Conservation (phyloP, 2,888 invertebrate species). For the Meloe dianella region DNA sequence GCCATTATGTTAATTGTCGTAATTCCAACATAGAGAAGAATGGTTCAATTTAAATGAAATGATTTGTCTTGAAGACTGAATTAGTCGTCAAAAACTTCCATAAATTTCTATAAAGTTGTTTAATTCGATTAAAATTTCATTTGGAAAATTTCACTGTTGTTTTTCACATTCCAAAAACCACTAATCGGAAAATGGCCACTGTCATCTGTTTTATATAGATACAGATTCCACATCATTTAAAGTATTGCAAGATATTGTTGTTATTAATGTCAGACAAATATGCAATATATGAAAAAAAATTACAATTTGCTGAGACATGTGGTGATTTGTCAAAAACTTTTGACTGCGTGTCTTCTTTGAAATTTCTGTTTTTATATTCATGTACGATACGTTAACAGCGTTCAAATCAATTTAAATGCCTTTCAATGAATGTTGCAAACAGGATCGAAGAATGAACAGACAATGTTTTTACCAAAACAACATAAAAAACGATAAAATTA, state of each 20-base stretch:
- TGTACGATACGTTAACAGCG: conserved; percentile 27
- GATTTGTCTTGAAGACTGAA: background rate
- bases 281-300: background rate
- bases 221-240: too few relatives aligned
- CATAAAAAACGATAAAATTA: background rate
- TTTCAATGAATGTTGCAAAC: conserved; percentile 7
- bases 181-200: background rate
- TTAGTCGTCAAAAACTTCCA: background rate
- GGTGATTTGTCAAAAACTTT: conserved; percentile 34
- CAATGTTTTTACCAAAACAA: background rate
- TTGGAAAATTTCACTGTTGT: background rate
- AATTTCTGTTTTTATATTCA: conserved; percentile 27
- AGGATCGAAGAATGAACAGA: background rate
- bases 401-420: conserved; percentile 34
- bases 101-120: background rate
- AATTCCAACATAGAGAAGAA: too few relatives aligned
- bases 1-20: too few relatives aligned
- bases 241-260: background rate
- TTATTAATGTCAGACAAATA: background rate
- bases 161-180: background rate
- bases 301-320: conserved; percentile 21
- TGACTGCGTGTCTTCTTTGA: conserved; percentile 24
- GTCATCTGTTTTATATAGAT: too few relatives aligned
- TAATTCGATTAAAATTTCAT: background rate
- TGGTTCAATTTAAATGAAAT: too few relatives aligned